Conservation (phyloP, 2,113 vertebrate genomes). For the Chloropsis hardwickii region DNA sequence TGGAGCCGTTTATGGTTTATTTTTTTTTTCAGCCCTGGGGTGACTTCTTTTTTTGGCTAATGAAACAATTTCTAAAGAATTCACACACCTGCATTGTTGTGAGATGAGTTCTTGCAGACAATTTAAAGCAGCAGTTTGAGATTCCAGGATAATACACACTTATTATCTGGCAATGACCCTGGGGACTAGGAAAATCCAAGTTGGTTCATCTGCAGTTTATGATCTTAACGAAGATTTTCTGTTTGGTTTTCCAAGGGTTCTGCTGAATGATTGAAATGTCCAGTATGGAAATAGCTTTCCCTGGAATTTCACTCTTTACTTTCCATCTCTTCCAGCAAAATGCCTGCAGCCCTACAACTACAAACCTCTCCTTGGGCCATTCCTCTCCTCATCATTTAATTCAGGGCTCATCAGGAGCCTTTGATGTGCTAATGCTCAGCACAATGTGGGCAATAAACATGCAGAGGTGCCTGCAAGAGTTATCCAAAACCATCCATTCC, state of each 20-base stretch:
- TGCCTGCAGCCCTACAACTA: background rate
- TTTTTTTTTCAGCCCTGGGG: background rate
- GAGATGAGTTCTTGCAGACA: background rate
- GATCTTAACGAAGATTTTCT: background rate
- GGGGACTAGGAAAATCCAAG: background rate
- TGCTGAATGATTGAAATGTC: background rate
- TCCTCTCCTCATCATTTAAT: background rate
- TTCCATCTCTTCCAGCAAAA: background rate
- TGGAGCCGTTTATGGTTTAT: background rate
- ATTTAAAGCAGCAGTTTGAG: background rate
- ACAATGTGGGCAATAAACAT: background rate
- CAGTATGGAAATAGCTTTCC: background rate
- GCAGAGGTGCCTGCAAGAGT: background rate
- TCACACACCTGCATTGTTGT: slow-evolving; percentile 8
- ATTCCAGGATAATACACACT: background rate
- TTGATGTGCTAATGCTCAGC: background rate
- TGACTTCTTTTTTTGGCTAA: background rate
- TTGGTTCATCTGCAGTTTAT: background rate
- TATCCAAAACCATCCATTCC: background rate
- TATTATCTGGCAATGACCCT: background rate
- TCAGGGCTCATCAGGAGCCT: background rate
- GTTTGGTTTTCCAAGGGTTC: background rate
- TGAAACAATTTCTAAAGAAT: background rate
- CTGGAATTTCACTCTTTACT: background rate
- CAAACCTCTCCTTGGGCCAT: background rate